Conservation (phyloP, 2,888 invertebrate species). For the Amiota mariae region DNA sequence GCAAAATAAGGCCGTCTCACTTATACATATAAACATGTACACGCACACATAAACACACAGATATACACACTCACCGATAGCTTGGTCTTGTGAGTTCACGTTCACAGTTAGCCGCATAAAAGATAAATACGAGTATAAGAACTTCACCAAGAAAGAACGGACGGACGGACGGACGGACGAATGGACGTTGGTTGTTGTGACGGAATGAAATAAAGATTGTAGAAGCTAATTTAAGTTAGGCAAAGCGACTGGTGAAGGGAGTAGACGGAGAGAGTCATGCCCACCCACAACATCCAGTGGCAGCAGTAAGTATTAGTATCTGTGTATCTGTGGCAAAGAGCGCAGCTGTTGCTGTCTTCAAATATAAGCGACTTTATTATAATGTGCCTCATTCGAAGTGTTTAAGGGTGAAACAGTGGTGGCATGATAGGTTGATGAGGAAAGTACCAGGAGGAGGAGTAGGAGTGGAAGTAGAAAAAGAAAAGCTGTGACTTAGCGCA, state of each 20-base stretch:
- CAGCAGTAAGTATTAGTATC: not conserved
- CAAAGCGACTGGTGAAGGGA: constrained; percentile 50
- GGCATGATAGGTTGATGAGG: constrained; percentile 10
- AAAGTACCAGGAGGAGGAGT: not conserved
- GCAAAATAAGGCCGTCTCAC: constrained; percentile 43
- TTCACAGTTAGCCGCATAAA: constrained; percentile 55
- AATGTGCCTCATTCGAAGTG: constrained; percentile 55
- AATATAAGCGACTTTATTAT: constrained; percentile 61
- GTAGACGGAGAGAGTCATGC: constrained; percentile 45
- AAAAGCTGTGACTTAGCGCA: constrained; percentile 10
- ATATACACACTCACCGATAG: not conserved
- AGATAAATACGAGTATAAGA: constrained; percentile 65
- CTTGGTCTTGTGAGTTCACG: constrained; percentile 43
- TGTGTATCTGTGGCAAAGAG: constrained; percentile 22
- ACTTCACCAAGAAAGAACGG: constrained; percentile 47
- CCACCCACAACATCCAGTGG: constrained; percentile 5
- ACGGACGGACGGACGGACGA: too few relatives aligned
- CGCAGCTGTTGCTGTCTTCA: constrained; percentile 51
- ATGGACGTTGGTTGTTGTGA: too few relatives aligned
- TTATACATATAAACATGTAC: not conserved
- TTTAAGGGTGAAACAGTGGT: constrained; percentile 30
- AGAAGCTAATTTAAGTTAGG: constrained; percentile 67
- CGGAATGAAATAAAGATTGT: constrained; percentile 17
- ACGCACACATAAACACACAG: not conserved
- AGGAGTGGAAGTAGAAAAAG: not conserved